These are phyloP conservation scores for Calliphora vomitoria DNA, from an alignment of 2,888 invertebrate genomes.

Conservation along the genomic window DNA sequence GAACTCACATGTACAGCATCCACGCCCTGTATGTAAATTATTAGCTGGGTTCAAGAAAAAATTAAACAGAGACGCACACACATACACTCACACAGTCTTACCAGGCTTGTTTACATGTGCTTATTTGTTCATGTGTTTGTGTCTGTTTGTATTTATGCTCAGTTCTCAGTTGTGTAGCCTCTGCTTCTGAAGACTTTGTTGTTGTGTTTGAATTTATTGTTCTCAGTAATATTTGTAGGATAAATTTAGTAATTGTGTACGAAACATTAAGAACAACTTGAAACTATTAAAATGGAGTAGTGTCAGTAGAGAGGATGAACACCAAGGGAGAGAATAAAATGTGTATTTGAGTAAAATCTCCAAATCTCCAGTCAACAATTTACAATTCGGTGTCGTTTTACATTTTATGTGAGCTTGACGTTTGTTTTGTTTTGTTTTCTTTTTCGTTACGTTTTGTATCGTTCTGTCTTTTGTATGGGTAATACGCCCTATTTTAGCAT, in stretches of 20 bases:
- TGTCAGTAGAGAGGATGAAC: not conserved
- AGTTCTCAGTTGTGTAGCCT: conserved; percentile 23
- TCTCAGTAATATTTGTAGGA: conserved; percentile 39
- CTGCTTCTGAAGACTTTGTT: conserved; percentile 6
- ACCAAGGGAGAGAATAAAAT: not conserved
- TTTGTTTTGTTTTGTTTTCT: not conserved
- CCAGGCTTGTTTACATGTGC: conserved; percentile 53
- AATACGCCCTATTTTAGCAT: conserved; percentile 72
- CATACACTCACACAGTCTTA: conserved; percentile 11
- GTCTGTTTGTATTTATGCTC: not conserved
- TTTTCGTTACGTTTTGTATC: conserved; percentile 6
- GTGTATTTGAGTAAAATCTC: conserved; percentile 57
- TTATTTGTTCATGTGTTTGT: not conserved
- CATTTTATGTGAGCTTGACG: not conserved
- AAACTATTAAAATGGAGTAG: not conserved
- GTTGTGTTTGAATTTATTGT: conserved; percentile 35
- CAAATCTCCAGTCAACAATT: conserved; percentile 52
- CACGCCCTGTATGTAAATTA: conserved; percentile 76
- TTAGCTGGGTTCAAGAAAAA: conserved; percentile 66
- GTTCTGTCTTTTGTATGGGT: conserved; percentile 22
- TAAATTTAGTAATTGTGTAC: not conserved
- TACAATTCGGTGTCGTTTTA: not conserved
- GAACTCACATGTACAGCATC: conserved; percentile 70
- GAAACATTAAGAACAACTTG: conserved; percentile 17
- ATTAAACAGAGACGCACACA: conserved; percentile 3